Percentiles rank a stretch among this genome's conserved stretches.
These are phyloP conservation scores for Brachyptera risi DNA, from an alignment of 2,888 invertebrate species.

Conservation along the genomic window DNA sequence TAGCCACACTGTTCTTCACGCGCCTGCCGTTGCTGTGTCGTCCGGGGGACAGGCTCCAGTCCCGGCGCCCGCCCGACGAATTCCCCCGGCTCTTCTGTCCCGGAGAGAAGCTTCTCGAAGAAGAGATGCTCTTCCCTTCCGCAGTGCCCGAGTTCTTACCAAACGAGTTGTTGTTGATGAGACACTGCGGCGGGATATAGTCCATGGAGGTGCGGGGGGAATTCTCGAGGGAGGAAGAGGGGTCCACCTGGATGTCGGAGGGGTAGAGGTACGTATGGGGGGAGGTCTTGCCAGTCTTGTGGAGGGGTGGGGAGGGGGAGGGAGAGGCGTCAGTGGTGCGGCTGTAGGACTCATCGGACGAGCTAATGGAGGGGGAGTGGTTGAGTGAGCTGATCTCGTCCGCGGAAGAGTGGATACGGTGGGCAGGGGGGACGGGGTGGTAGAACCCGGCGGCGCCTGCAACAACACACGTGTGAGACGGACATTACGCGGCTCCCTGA, in stretches of 20 bases:
- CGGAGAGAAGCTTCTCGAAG: constrained; percentile 39
- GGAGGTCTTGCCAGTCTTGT: constrained; percentile 42
- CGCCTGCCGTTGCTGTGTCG: constrained; percentile 22
- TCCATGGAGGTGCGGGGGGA: constrained; percentile 50
- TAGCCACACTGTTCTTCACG: constrained; percentile 24
- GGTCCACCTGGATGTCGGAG: constrained; percentile 53
- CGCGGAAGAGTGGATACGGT: constrained; percentile 69
- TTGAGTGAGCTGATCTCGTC: constrained; percentile 79
- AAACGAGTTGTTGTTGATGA: constrained; percentile 33
- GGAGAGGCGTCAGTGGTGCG: constrained; percentile 69
- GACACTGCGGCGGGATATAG: constrained; percentile 50
- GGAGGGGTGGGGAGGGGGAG: constrained; percentile 51
- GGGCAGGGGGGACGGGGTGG: constrained; percentile 4
- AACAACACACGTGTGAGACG: no score
- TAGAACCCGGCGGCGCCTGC: constrained; percentile 28
- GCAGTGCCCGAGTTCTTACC: constrained; percentile 24
- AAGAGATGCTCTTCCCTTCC: constrained; percentile 31
- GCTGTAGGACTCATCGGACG: constrained; percentile 80
- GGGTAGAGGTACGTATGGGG: constrained; percentile 59
- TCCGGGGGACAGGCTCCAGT: constrained; percentile 27
- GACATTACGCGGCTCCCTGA: no score
- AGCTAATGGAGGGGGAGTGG: constrained; percentile 76
- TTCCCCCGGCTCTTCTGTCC: constrained; percentile 25
- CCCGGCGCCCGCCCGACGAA: constrained; percentile 13
- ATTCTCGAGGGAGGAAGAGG: constrained; percentile 45